Evolutionary conservation across 2,888 invertebrate species (phyloP), one percentile per base, ranked within the genome.

Genomic region (Coleophora flavipennella): DNA sequence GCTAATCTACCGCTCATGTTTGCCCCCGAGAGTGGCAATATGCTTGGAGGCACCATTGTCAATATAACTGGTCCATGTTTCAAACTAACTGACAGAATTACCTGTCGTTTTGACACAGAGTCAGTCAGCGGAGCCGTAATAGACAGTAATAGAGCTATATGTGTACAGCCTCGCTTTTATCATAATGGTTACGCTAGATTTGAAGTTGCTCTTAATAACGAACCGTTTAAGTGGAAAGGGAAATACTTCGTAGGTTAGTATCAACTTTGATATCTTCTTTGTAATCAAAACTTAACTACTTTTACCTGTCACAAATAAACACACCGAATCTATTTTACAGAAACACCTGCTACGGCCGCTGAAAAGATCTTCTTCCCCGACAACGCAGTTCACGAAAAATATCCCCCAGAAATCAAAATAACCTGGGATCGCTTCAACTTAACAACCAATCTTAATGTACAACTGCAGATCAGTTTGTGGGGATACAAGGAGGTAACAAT

Each of bases 11-110:
- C 92, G 0, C 71, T 96, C 38, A 90, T 93, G 54, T 96, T 96
- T 59, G 96, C 97, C 0, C 97, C 97, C 0, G 96, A 97, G 71
- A 95, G 95, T 62, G 98, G 97, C 3, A 96, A 95, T 68, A 98
- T 99, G 98, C 86, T 98, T 49, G 99, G 99, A 2, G 99, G 99
- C 1, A 95, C 96, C 0, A 91, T 97, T 39, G 95, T 99, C 31
- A 97, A 98, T 65, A 94, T 99, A 42, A 97, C 98, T 0, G 99
- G 98, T 0, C 97, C 97, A 2, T 99, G 99, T 67, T 95, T 98
- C 66, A 87, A 90, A 49, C 88, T 88, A 0, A 85, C 85, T 1
- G 91, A 93, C 55, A 88, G 91, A 50, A 90, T 97, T 35, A 90
- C 89, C 38, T 96, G 96, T 61, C 90, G 92, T 49, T 95, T 95